Percentiles rank a stretch among this genome's conserved stretches.
Evolutionary conservation across 2,888 invertebrate species (phyloP).

Genomic region (Ennomos quercinarius): DNA sequence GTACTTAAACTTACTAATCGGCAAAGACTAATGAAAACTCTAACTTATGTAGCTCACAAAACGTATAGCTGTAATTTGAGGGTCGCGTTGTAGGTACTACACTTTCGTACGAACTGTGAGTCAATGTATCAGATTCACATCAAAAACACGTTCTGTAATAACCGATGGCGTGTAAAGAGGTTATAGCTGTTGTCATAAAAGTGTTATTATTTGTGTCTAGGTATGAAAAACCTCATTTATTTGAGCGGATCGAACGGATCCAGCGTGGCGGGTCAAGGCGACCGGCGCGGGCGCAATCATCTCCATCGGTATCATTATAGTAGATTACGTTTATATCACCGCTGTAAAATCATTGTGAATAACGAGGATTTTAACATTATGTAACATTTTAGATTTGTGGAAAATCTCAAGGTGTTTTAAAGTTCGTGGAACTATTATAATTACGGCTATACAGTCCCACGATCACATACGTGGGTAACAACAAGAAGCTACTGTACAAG

Average conservation of each 20-base stretch:
- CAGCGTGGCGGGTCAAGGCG: conserved; percentile 43
- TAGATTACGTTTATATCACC: conserved; percentile 40
- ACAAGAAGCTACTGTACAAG: no score
- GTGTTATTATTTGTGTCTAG: conserved; percentile 5
- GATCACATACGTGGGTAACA: no score
- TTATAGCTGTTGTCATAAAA: conserved; percentile 9
- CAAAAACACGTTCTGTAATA: no score
- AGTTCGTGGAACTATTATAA: background rate
- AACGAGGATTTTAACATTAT: conserved; percentile 20
- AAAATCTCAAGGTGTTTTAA: conserved; percentile 8
- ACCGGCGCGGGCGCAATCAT: conserved; percentile 32
- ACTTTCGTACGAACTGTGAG: no score
- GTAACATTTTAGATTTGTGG: conserved; percentile 12
- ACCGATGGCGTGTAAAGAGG: background rate
- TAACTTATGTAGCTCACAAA: no score
- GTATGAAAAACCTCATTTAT: conserved; percentile 13
- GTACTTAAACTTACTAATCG: no score
- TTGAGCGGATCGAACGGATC: conserved; percentile 16
- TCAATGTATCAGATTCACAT: no score
- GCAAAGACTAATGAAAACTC: no score
- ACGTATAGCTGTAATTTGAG: no score
- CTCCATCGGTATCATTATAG: conserved; percentile 33
- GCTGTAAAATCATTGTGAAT: conserved; percentile 36
- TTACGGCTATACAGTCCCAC: no score
- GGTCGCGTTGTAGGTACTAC: no score